A percentile compares a stretch with the other conserved stretches of the same genome.
phyloP scores from a whole-genome alignment of 2,113 vertebrate species.

The Corydoras maculifer region DNA sequence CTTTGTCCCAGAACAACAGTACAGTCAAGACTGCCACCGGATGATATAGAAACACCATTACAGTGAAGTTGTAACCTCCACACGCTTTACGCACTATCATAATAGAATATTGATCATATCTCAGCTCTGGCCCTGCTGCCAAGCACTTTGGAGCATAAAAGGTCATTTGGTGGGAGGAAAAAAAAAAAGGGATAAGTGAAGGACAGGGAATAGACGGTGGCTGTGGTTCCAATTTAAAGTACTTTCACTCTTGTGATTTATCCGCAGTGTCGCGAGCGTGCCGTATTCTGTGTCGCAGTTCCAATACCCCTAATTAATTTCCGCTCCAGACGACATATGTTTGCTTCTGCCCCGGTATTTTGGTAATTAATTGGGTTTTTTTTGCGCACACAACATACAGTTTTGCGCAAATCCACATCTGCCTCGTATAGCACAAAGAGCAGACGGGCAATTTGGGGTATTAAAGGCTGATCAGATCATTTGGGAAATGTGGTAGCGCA shows the following conservation, averaged over 20 bases:
- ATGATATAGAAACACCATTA: slow-evolving; percentile 77
- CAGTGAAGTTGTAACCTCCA: slow-evolving; percentile 73
- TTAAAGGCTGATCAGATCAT: slow-evolving; percentile 71
- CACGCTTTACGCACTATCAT: slow-evolving; percentile 74
- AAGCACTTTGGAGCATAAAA: slow-evolving; percentile 78
- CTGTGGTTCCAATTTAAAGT: neutral
- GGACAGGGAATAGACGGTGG: slow-evolving; percentile 32
- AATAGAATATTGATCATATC: slow-evolving; percentile 97
- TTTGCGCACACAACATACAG: slow-evolving; percentile 14
- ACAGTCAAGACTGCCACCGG: slow-evolving; percentile 58
- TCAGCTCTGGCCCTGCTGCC: slow-evolving; percentile 74
- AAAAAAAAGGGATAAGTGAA: slow-evolving; percentile 41
- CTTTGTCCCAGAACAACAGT: slow-evolving; percentile 34
- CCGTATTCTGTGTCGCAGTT: slow-evolving; percentile 18
- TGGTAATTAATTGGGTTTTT: slow-evolving; percentile 42
- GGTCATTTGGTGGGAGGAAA: slow-evolving; percentile 72
- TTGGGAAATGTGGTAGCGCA: slow-evolving; percentile 73
- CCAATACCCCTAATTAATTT: slow-evolving; percentile 39
- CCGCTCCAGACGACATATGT: slow-evolving; percentile 35
- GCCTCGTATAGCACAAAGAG: slow-evolving; percentile 67
- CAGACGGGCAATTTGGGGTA: slow-evolving; percentile 68
- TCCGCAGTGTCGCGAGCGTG: slow-evolving; percentile 28
- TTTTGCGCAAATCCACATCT: slow-evolving; percentile 59
- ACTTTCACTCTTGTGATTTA: slow-evolving; percentile 26
- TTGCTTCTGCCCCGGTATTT: slow-evolving; percentile 36